Evolutionary conservation across 1,140 invertebrate species (phyloP).

Genomic region (Conus betulinus): DNA sequence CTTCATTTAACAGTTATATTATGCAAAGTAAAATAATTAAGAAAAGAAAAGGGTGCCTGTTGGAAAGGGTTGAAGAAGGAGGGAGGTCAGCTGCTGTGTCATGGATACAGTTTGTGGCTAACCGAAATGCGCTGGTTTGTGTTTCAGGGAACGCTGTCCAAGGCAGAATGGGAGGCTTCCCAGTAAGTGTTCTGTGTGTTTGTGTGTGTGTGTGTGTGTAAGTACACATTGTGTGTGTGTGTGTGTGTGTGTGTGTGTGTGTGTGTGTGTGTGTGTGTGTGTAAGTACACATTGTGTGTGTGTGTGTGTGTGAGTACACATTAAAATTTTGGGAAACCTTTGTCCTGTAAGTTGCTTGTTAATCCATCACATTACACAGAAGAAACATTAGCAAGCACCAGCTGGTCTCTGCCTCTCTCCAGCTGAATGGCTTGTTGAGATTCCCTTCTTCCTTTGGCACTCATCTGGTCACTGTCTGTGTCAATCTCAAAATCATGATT

Average conservation of each 20-base stretch:
- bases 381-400: too few species aligned
- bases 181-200: conserved; percentile 80
- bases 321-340: too few species aligned
- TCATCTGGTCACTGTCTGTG: too few species aligned
- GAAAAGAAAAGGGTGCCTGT: neutral
- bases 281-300: too few species aligned
- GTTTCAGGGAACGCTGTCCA: conserved; percentile 85
- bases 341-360: too few species aligned
- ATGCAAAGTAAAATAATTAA: neutral
- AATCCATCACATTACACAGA: too few species aligned
- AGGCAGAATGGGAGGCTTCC: conserved; percentile 95
- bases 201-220: too few species aligned
- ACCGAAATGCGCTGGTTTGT: conserved; percentile 20
- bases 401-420: too few species aligned
- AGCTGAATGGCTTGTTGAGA: too few species aligned
- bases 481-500: too few species aligned
- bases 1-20: neutral
- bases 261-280: neutral
- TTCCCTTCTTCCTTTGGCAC: too few species aligned
- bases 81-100: neutral
- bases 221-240: neutral
- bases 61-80: conserved; percentile 16
- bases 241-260: neutral
- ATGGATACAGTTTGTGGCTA: neutral
- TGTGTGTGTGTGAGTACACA: too few species aligned